These are phyloP conservation scores for Avahi laniger DNA, from an alignment of 2,797 vertebrate species.

Conservation along the genomic window DNA sequence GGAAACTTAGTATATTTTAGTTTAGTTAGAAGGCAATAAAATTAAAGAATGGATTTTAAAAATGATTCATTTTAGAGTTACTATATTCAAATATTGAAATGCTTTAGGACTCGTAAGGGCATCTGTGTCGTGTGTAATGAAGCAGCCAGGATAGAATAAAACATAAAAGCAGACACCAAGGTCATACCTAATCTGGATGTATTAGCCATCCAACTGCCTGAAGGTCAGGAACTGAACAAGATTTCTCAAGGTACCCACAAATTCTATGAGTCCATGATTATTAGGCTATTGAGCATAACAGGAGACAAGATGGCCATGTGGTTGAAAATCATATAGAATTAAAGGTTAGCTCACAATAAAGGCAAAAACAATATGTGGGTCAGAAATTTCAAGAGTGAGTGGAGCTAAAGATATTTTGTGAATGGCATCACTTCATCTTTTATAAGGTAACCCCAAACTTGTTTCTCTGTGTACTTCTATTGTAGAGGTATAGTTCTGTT, in stretches of 20 bases:
- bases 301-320: neutral
- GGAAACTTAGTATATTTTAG: conserved; percentile 14
- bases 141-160: conserved; percentile 8
- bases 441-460: neutral
- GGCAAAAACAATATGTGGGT: neutral
- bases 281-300: neutral
- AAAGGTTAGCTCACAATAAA: neutral
- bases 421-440: neutral
- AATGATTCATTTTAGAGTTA: neutral
- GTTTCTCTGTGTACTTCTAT: neutral
- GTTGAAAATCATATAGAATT: neutral
- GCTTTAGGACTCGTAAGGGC: neutral
- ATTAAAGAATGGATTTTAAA: conserved; percentile 10
- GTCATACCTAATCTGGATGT: neutral
- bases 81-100: conserved; percentile 5
- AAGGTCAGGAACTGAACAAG: conserved; percentile 22
- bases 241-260: conserved; percentile 30
- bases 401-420: neutral
- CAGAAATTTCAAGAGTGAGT: neutral
- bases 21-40: neutral
- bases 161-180: neutral
- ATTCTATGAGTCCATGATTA: neutral
- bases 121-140: conserved; percentile 15
- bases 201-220: neutral
- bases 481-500: neutral